Percentiles rank a stretch among this genome's conserved stretches.
Conservation (phyloP, 2,113 vertebrate species). For the Clinocottus analis region DNA sequence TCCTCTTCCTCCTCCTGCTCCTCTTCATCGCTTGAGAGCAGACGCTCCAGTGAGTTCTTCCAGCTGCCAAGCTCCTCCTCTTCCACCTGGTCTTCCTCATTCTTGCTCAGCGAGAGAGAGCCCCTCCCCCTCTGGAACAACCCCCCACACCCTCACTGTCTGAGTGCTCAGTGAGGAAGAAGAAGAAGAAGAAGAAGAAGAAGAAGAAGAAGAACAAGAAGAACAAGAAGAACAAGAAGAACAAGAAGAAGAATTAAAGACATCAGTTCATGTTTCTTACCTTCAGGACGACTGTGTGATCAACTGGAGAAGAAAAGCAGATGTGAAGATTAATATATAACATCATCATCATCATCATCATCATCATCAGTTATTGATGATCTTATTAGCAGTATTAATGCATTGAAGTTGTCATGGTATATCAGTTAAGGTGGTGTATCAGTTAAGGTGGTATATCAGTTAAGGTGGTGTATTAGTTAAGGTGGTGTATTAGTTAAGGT, state of each 20-base stretch:
- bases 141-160: background rate
- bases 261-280: slow-evolving; percentile 36
- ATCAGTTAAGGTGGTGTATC: too few species aligned
- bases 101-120: background rate
- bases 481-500: too few species aligned
- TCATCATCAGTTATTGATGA: background rate
- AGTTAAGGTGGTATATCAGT: too few species aligned
- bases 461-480: too few species aligned
- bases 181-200: background rate
- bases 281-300: slow-evolving; percentile 15
- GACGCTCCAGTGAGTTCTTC: slow-evolving; percentile 72
- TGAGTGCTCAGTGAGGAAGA: background rate
- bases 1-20: slow-evolving; percentile 84
- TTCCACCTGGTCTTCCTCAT: slow-evolving; percentile 55
- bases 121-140: background rate
- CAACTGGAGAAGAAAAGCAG: slow-evolving; percentile 8
- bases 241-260: background rate
- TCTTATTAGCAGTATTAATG: background rate
- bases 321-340: slow-evolving; percentile 2
- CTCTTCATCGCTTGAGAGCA: slow-evolving; percentile 63
- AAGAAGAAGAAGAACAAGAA: background rate
- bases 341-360: background rate
- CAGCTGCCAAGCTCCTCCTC: slow-evolving; percentile 67
- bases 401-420: background rate
- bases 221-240: background rate